Conservation (phyloP, 35 echinoderm and acorn worm species). For the Lytechinus pictus region DNA sequence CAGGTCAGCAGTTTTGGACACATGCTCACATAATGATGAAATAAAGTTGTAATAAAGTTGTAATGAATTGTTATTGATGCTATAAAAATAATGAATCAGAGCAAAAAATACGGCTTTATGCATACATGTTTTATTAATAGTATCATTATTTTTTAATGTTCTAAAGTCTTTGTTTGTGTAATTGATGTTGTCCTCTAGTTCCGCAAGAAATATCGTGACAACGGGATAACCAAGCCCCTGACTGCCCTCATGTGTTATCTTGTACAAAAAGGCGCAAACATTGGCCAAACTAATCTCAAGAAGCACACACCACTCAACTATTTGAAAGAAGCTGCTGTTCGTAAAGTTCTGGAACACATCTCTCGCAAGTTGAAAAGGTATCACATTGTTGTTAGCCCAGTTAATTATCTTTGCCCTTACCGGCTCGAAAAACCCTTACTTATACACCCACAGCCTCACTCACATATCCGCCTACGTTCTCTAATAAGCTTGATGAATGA, state of each 20-base stretch:
- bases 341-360: constrained; percentile 15
- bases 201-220: constrained; percentile 42
- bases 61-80: too few species aligned
- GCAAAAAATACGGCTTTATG: too few species aligned
- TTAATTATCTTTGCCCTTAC: too few species aligned
- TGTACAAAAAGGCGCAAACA: constrained; percentile 70
- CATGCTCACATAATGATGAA: too few species aligned
- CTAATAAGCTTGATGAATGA: too few species aligned
- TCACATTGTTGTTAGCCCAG: too few species aligned
- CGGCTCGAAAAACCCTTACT: too few species aligned
- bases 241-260: constrained; percentile 74
- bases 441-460: too few species aligned
- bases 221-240: constrained; percentile 38
- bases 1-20: background rate
- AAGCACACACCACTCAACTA: constrained; percentile 39
- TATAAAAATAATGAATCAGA: too few species aligned
- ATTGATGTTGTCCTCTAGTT: background rate
- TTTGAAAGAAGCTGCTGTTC: background rate
- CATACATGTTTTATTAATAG: too few species aligned
- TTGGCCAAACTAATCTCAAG: constrained; percentile 27
- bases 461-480: too few species aligned
- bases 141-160: background rate
- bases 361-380: constrained; percentile 46
- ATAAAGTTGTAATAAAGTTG: too few species aligned
- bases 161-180: background rate